Conservation (phyloP, 1,140 invertebrate species). For the Drosophila sproati region DNA sequence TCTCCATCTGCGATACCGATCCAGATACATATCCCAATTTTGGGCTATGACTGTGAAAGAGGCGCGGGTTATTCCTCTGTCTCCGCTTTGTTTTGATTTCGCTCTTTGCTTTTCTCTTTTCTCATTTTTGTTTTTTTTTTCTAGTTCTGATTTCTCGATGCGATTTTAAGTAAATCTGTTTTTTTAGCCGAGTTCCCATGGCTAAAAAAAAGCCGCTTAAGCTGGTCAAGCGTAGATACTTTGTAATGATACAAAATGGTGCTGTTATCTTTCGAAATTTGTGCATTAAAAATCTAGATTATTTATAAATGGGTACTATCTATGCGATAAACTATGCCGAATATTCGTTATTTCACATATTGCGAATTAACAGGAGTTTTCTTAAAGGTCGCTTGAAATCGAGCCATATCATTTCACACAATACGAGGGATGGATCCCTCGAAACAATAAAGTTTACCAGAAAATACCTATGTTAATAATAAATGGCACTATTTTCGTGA, state of each 20-base stretch:
- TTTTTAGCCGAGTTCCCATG: conserved; percentile 22
- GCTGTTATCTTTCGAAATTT: too few relatives aligned
- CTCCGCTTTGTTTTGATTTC: conserved; percentile 14
- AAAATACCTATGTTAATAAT: too few relatives aligned
- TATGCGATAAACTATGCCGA: too few relatives aligned
- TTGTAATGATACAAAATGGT: background rate
- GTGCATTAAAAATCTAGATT: too few relatives aligned
- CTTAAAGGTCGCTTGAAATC: too few relatives aligned
- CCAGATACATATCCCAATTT: conserved; percentile 27
- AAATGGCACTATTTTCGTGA: too few relatives aligned
- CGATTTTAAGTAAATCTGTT: conserved; percentile 61
- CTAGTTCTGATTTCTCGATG: conserved; percentile 60
- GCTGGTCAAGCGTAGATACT: conserved; percentile 15
- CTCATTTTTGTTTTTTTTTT: conserved; percentile 11
- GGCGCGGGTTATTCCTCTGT: conserved; percentile 19
- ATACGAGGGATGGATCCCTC: too few relatives aligned
- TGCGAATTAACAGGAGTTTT: too few relatives aligned
- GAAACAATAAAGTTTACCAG: too few relatives aligned
- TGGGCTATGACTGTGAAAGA: conserved; percentile 18
- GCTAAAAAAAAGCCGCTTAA: conserved; percentile 22
- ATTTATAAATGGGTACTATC: too few relatives aligned
- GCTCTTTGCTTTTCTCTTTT: conserved; percentile 4
- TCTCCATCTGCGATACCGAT: conserved; percentile 8
- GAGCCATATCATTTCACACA: too few relatives aligned
- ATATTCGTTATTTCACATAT: too few relatives aligned